Evolutionary conservation across 1,140 invertebrate genomes (phyloP).

Genomic region (Vanessa atalanta): DNA sequence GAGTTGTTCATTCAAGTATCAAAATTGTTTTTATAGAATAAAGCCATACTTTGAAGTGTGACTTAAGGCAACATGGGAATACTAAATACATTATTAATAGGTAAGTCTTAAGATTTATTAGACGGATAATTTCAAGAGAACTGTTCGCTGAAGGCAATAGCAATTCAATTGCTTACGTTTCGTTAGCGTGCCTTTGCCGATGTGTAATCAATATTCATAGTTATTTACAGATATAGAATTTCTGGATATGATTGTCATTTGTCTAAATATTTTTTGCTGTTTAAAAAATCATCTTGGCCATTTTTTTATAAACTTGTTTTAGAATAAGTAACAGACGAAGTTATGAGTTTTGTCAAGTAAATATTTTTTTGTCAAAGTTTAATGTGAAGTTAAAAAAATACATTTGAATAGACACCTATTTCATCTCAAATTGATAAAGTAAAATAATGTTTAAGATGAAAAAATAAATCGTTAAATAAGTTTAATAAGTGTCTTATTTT

Average conservation of each 20-base stretch:
- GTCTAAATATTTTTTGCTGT: too few relatives aligned
- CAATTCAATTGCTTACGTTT: conserved; percentile 29
- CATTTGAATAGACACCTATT: too few relatives aligned
- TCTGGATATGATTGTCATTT: conserved; percentile 16
- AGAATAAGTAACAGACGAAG: neutral
- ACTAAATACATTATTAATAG: too few relatives aligned
- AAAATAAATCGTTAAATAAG: too few relatives aligned
- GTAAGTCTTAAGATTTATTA: neutral
- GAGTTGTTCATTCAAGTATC: too few relatives aligned
- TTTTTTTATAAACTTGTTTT: neutral
- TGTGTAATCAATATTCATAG: conserved; percentile 36
- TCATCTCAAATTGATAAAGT: too few relatives aligned
- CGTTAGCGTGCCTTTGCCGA: conserved; percentile 17
- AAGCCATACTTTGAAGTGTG: too few relatives aligned
- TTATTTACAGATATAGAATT: conserved; percentile 22
- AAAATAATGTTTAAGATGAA: too few relatives aligned
- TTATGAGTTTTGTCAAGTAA: neutral
- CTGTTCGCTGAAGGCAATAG: conserved; percentile 14
- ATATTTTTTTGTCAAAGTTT: neutral
- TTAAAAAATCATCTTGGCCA: neutral
- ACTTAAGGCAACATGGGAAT: too few relatives aligned
- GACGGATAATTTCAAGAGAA: neutral
- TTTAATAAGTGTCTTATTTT: too few relatives aligned
- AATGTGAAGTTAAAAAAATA: too few relatives aligned
- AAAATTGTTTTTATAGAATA: too few relatives aligned